Evolutionary conservation across 2,113 vertebrate genomes (phyloP).

Genomic region (Seriola rivoliana): DNA sequence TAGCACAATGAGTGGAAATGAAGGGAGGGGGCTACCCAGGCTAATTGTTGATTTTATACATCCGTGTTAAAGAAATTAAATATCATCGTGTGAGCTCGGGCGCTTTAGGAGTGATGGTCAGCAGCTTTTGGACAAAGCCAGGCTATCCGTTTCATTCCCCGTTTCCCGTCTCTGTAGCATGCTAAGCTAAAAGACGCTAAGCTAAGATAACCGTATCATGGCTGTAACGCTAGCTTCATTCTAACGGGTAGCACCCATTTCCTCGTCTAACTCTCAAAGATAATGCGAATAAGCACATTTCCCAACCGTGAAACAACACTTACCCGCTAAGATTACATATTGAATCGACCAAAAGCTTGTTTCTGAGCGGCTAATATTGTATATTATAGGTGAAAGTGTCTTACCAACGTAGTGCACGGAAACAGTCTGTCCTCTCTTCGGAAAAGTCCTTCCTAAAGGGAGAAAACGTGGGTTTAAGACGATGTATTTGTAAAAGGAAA

Average conservation of each 20-base stretch:
- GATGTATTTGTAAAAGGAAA: not conserved
- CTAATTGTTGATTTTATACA: fast-evolving
- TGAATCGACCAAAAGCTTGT: too few relatives aligned
- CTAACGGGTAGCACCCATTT: not conserved
- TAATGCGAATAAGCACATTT: not conserved
- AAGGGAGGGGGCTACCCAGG: not conserved
- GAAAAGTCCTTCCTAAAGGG: constrained; percentile 39
- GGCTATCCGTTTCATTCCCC: not conserved
- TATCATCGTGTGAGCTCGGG: not conserved
- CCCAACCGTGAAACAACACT: not conserved
- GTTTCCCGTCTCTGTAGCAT: not conserved
- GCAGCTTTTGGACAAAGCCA: not conserved
- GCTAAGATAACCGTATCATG: not conserved
- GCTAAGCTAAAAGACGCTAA: not conserved
- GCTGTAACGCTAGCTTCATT: not conserved
- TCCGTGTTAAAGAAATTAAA: not conserved
- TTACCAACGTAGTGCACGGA: constrained; percentile 73
- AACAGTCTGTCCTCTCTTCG: constrained; percentile 1
- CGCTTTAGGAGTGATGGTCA: too few relatives aligned
- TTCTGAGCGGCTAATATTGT: fast-evolving
- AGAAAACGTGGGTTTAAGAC: not conserved
- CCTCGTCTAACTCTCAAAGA: not conserved
- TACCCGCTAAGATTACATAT: fast-evolving
- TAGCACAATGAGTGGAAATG: not conserved
- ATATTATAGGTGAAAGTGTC: not conserved